Evolutionary conservation across 2,113 vertebrate species (phyloP).

Genomic region (Pelmatolapia mariae): DNA sequence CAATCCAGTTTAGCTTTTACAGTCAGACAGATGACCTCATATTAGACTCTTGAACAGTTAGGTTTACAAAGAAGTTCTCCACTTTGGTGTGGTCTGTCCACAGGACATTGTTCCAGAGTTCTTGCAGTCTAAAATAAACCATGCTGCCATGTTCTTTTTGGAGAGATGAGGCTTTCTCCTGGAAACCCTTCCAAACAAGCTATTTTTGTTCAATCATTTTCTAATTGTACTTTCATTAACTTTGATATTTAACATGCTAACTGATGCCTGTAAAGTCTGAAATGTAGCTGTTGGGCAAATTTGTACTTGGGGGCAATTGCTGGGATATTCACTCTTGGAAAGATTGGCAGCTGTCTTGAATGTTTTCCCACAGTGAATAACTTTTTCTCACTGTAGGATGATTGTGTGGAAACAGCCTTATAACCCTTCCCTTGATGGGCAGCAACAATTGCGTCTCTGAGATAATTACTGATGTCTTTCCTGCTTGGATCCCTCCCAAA

Average conservation of each 20-base stretch:
- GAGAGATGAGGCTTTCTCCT: neutral
- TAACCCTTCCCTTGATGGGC: neutral
- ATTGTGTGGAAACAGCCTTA: neutral
- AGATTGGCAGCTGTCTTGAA: neutral
- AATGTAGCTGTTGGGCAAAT: neutral
- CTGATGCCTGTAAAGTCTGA: neutral
- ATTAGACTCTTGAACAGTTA: neutral
- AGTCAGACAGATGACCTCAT: neutral
- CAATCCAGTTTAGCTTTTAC: neutral
- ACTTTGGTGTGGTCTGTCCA: neutral
- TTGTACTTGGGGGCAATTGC: neutral
- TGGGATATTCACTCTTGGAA: neutral
- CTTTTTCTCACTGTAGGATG: neutral
- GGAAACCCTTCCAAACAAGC: neutral
- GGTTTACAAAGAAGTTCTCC: neutral
- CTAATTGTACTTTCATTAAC: neutral
- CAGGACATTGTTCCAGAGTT: neutral
- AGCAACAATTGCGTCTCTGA: neutral
- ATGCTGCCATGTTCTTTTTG: neutral
- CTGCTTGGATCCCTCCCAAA: fast-evolving
- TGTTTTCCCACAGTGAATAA: neutral
- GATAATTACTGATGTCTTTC: neutral
- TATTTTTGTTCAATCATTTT: neutral
- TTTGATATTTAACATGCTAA: neutral
- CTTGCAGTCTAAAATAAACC: neutral